These are phyloP conservation scores for Eublepharis macularius DNA, from an alignment of 2,113 vertebrate genomes.

Conservation along the genomic window DNA sequence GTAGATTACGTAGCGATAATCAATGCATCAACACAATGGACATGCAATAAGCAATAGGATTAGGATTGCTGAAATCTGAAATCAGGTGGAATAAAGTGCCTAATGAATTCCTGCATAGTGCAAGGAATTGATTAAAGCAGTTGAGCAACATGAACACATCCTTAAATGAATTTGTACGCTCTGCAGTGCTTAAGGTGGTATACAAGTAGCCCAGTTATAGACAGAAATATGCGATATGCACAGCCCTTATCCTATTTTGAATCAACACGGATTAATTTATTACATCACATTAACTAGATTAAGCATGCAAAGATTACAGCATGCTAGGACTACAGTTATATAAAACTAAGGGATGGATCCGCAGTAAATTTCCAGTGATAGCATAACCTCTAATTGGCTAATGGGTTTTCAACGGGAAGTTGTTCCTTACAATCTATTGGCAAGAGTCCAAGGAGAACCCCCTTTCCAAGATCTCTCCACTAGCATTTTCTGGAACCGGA, in stretches of 20 bases:
- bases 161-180: not conserved
- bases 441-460: too few species aligned
- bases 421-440: not conserved
- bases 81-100: not conserved
- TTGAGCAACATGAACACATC: not conserved
- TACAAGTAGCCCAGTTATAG: too few species aligned
- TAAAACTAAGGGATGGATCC: too few species aligned
- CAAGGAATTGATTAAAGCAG: not conserved
- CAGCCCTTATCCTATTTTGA: not conserved
- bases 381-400: too few species aligned
- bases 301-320: not conserved
- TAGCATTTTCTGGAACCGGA: not conserved
- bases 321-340: not conserved
- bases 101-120: not conserved
- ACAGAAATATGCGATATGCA: not conserved
- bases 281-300: not conserved
- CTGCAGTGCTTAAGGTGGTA: too few species aligned
- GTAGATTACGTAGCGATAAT: too few species aligned
- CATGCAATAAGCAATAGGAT: too few species aligned
- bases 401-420: not conserved
- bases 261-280: not conserved
- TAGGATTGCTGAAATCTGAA: too few species aligned
- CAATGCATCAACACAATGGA: too few species aligned
- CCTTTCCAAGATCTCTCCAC: not conserved
- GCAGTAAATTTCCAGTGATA: too few species aligned